These are phyloP conservation scores for Polylopha cassiicola DNA, from an alignment of 2,888 invertebrate species.

Conservation along the genomic window DNA sequence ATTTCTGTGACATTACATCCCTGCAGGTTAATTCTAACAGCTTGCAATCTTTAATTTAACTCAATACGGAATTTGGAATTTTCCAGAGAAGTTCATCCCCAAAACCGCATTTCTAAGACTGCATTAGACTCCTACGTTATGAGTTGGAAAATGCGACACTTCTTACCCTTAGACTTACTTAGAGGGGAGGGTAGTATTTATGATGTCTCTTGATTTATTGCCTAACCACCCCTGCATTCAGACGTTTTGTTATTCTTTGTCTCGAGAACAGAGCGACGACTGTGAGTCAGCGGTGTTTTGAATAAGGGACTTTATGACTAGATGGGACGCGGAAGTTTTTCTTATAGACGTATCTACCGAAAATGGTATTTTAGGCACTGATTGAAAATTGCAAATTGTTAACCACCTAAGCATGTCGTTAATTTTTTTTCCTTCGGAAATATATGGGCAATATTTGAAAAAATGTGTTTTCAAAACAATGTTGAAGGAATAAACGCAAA, in stretches of 20 bases:
- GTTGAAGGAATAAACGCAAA: no score
- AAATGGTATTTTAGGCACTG: no score
- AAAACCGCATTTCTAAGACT: constrained; percentile 36
- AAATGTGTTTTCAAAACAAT: no score
- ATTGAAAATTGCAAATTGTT: no score
- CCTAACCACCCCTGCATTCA: constrained; percentile 42
- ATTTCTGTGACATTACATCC: background rate
- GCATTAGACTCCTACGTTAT: constrained; percentile 51
- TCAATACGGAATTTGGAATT: constrained; percentile 27
- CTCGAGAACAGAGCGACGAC: constrained; percentile 36
- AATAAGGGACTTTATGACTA: no score
- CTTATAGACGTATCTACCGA: no score
- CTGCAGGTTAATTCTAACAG: background rate
- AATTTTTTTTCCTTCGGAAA: no score
- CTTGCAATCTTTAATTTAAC: constrained; percentile 39
- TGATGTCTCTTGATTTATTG: constrained; percentile 57
- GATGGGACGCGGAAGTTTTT: no score
- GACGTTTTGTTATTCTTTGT: constrained; percentile 53
- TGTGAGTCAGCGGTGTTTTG: constrained; percentile 32
- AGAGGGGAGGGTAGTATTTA: constrained; percentile 49
- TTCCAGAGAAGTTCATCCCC: constrained; percentile 24
- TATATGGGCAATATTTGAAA: no score
- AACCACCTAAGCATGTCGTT: no score
- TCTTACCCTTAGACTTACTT: constrained; percentile 51
- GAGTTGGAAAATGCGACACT: constrained; percentile 60